A percentile compares a stretch with the other conserved stretches of the same genome.
Conservation (phyloP, 2,113 vertebrate genomes). For the Gorsachius goisagi region DNA sequence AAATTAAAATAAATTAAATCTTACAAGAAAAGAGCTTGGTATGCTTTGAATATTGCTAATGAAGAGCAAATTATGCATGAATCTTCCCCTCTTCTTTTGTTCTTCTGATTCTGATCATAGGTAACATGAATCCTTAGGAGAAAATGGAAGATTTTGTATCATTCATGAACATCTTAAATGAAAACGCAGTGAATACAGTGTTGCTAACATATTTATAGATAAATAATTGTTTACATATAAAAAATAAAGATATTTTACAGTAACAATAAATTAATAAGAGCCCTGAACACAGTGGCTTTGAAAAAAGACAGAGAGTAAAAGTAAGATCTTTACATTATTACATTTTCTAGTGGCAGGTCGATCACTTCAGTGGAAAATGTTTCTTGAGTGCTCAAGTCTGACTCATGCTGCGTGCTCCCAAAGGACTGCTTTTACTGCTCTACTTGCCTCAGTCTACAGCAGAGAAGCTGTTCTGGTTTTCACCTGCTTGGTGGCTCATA, state of each 20-base stretch:
- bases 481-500: background rate
- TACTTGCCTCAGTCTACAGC: background rate
- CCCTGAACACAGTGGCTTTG: background rate
- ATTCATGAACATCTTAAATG: background rate
- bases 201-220: background rate
- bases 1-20: background rate
- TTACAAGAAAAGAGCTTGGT: background rate
- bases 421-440: rapidly evolving
- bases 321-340: background rate
- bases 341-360: background rate
- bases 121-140: background rate
- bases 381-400: background rate
- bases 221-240: background rate
- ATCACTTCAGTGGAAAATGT: background rate
- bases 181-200: background rate
- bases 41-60: background rate
- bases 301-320: background rate
- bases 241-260: background rate
- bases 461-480: background rate
- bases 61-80: background rate
- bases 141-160: background rate
- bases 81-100: background rate
- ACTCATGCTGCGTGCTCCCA: background rate
- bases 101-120: background rate
- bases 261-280: background rate